Percentiles rank a stretch among this genome's conserved stretches.
phyloP scores from a whole-genome alignment of 2,113 vertebrate genomes.

The Malurus elegans region DNA sequence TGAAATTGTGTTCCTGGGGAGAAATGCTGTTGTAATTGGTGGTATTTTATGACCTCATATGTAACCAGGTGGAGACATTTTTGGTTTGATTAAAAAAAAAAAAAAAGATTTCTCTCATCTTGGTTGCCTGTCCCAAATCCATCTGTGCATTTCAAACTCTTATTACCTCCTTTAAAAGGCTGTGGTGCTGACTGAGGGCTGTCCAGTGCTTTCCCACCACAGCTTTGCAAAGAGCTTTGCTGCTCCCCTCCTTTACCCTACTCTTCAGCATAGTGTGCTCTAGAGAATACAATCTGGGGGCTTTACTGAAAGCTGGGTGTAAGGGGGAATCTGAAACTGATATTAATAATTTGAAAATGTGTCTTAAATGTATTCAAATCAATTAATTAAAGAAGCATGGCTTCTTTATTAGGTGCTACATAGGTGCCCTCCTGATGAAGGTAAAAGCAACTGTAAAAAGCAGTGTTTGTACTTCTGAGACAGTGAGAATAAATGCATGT shows the following conservation, averaged over 20 bases:
- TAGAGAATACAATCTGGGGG: neutral
- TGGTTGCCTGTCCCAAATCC: constrained; percentile 6
- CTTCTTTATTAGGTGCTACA: neutral
- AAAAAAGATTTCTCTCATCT: neutral
- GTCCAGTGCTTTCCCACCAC: neutral
- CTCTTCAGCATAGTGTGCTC: neutral
- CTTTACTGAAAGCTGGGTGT: neutral
- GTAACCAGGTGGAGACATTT: constrained; percentile 29
- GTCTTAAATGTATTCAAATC: neutral
- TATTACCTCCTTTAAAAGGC: neutral
- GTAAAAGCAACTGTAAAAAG: neutral
- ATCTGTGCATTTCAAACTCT: neutral
- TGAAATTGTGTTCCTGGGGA: constrained; percentile 27
- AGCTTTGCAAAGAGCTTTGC: neutral
- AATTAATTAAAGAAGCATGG: neutral
- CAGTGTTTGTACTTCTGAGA: neutral
- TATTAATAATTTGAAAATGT: neutral
- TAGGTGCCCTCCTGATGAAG: neutral
- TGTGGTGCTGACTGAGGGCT: neutral
- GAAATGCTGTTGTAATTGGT: constrained; percentile 38
- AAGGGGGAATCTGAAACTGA: neutral
- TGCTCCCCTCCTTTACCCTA: neutral
- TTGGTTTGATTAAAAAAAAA: neutral
- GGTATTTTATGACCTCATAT: constrained; percentile 43
- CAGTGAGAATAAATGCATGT: neutral